These are phyloP conservation scores for Odontamblyopus lacepedii DNA, from an alignment of 2,797 vertebrate species.

Conservation along the genomic window DNA sequence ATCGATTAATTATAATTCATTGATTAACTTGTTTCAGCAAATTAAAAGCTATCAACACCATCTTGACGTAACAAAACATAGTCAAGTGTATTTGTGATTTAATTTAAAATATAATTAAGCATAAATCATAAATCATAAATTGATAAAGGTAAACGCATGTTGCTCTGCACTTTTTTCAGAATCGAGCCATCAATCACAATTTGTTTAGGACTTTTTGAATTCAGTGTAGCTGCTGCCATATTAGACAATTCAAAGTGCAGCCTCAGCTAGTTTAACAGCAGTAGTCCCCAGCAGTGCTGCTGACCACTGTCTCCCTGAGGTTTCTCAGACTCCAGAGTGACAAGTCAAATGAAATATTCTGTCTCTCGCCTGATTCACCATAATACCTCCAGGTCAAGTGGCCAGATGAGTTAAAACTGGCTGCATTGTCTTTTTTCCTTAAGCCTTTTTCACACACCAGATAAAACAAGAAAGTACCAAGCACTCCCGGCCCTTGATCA, in stretches of 20 bases:
- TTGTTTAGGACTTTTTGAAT: neutral
- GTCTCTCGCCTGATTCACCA: slow-evolving; percentile 54
- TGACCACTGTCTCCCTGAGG: slow-evolving; percentile 67
- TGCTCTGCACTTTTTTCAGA: too few species aligned
- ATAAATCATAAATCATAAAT: too few species aligned
- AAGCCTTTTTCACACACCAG: slow-evolving; percentile 70
- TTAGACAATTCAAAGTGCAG: slow-evolving; percentile 25
- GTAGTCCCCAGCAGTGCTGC: slow-evolving; percentile 58
- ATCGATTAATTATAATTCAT: too few species aligned
- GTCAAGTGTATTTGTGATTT: too few species aligned
- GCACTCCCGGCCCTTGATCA: slow-evolving; percentile 62
- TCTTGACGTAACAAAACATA: too few species aligned
- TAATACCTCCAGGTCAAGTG: slow-evolving; percentile 64
- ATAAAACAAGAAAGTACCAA: slow-evolving; percentile 71
- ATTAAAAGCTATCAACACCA: too few species aligned
- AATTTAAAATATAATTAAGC: too few species aligned
- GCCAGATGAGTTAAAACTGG: slow-evolving; percentile 74
- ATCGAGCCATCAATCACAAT: neutral
- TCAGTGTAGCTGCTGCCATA: neutral
- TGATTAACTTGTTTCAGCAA: too few species aligned
- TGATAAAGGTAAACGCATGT: too few species aligned
- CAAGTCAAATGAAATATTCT: slow-evolving; percentile 78
- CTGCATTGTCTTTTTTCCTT: slow-evolving; percentile 71
- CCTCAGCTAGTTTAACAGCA: slow-evolving; percentile 38
- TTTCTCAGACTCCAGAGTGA: slow-evolving; percentile 64